These are phyloP conservation scores for Ophiodon elongatus DNA, from an alignment of 2,113 vertebrate genomes.

Conservation along the genomic window DNA sequence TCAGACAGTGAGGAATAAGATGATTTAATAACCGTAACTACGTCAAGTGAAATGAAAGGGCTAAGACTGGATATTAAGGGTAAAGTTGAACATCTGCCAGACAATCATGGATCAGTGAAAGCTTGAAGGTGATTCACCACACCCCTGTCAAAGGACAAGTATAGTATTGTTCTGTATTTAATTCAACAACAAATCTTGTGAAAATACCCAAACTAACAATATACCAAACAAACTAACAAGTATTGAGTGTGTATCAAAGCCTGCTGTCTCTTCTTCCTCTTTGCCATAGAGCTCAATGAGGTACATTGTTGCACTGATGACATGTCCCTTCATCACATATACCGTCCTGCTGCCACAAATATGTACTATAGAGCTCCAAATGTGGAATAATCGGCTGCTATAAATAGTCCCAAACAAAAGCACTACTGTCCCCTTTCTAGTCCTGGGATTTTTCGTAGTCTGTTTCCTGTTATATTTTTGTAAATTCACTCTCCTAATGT, in stretches of 20 bases:
- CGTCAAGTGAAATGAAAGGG: background rate
- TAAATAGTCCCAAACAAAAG: background rate
- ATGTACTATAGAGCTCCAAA: background rate
- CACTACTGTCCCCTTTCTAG: background rate
- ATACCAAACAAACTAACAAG: background rate
- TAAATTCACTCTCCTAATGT: background rate
- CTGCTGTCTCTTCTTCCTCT: background rate
- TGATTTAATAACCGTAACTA: background rate
- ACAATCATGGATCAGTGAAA: background rate
- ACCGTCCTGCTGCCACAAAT: background rate
- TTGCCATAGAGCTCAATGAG: background rate
- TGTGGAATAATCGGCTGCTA: background rate
- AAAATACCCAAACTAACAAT: background rate
- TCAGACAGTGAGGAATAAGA: background rate
- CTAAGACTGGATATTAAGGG: background rate
- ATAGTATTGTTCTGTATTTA: background rate
- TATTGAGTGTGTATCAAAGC: background rate
- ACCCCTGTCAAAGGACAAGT: background rate
- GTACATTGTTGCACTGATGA: background rate
- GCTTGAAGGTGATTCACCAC: background rate
- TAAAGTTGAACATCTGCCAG: background rate
- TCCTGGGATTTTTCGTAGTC: background rate
- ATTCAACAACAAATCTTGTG: background rate
- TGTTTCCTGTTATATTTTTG: background rate
- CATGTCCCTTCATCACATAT: background rate